A percentile compares a stretch with the other conserved stretches of the same genome.
These are phyloP conservation scores for Lissocephala sabroskyi DNA, from an alignment of 2,888 invertebrate genomes.

Conservation along the genomic window DNA sequence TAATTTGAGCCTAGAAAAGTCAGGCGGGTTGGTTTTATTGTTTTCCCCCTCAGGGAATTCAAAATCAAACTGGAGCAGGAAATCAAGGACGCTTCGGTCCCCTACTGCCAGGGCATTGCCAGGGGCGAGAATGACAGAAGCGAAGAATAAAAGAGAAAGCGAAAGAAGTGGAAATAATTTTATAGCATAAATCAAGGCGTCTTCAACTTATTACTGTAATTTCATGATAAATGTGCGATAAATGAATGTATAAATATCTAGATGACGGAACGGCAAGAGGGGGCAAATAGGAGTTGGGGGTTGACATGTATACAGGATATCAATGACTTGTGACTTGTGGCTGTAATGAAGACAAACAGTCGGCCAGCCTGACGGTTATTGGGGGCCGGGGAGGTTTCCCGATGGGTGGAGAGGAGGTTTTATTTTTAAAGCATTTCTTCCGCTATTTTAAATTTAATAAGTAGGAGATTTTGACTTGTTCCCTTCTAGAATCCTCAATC, in stretches of 20 bases:
- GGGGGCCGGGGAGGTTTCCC: too few species aligned
- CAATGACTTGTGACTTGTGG: constrained; percentile 2
- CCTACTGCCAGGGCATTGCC: too few species aligned
- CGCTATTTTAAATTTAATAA: too few species aligned
- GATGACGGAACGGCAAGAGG: background rate
- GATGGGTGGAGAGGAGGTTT: too few species aligned
- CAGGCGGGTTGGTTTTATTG: too few species aligned
- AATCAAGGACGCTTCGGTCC: too few species aligned
- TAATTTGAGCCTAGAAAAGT: too few species aligned
- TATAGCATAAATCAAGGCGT: constrained; percentile 23
- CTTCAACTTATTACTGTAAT: constrained; percentile 31
- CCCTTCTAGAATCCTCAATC: constrained; percentile 38
- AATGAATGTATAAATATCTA: constrained; percentile 28
- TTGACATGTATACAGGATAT: background rate
- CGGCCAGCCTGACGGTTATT: too few species aligned
- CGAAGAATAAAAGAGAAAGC: constrained; percentile 5
- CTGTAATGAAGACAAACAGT: background rate
- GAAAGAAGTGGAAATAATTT: constrained; percentile 21
- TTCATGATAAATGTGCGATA: constrained; percentile 34
- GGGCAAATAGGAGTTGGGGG: background rate
- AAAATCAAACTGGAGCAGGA: too few species aligned
- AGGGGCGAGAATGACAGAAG: background rate
- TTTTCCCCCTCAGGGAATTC: too few species aligned
- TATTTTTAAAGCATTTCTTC: too few species aligned
- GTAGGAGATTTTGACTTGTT: too few species aligned